Evolutionary conservation across 1,140 invertebrate genomes (phyloP).

Genomic region (Dysdera silvatica): DNA sequence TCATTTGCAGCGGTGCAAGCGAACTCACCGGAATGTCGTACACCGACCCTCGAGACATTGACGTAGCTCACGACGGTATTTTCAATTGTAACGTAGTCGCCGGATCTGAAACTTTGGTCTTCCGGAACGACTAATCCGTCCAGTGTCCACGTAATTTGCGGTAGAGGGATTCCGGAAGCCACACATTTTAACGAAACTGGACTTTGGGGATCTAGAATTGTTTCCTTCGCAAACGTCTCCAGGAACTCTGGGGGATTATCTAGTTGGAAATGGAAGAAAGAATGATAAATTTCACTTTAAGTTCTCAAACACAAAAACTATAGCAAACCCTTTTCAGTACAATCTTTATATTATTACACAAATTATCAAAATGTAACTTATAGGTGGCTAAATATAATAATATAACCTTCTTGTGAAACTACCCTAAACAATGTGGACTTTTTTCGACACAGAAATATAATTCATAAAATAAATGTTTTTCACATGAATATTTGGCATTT

Average conservation of each 20-base stretch:
- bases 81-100: constrained; percentile 50
- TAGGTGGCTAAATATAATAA: no score
- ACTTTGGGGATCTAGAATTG: constrained; percentile 76
- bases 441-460: no score
- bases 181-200: constrained; percentile 72
- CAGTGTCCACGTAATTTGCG: constrained; percentile 86
- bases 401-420: no score
- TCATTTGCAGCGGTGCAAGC: constrained; percentile 42
- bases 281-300: neutral
- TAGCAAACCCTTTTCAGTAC: no score
- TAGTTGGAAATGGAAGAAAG: constrained; percentile 10
- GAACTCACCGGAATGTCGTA: constrained; percentile 45
- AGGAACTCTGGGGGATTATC: constrained; percentile 61
- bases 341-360: no score
- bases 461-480: no score
- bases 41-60: constrained; percentile 42
- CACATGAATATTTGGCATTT: no score
- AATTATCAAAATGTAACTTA: no score
- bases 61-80: constrained; percentile 46
- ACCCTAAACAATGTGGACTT: no score
- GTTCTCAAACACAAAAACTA: no score
- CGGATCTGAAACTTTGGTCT: constrained; percentile 39
- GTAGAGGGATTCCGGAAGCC: constrained; percentile 83
- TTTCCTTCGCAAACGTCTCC: constrained; percentile 74
- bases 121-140: constrained; percentile 53